Base-by-base conservation (phyloP, 1,140 invertebrate genomes). In the Drosophila busckii region DNA sequence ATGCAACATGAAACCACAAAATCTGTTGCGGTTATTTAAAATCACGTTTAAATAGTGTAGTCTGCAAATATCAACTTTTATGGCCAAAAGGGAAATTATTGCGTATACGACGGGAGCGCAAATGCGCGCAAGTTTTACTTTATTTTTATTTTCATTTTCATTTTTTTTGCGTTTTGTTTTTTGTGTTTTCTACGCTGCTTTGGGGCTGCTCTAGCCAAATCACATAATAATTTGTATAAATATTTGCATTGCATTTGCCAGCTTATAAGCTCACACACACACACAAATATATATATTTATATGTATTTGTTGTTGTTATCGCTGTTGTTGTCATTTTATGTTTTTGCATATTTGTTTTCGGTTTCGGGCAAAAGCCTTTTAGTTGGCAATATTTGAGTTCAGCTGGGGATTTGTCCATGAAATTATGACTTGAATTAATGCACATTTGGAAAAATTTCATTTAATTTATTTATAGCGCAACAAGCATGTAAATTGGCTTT, bases 1-100 rank as follows among this genome's bases (percentile, higher is more conserved):
- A 75, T 75, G 64, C 70, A 64, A 75, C 70, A 75, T 75, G 32
- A 76, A 76, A 70, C 70, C 70, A 76, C 70, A 76, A 76, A 76
- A 76, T 76, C 70, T 76, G 70, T 76, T 76, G 70, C 44, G 70
- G 70, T 76, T 76, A 76, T 70, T 76, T 76, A 76, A 75, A 75
- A 75, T 75, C 70, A 75, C 70, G 70, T 76, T 75, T 75, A 75
- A 75, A 75, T 76, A 55, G 70, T 76, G 60, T 42, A 49, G 46
- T 34, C 25, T 41, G 53, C n/a, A 53, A 75, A 65, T 70, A 69
- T 76, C 50, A 75, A 75, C 70, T 75, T 75, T 75, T 75, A 75
- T 75, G 70, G 52, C 45, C 70, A 66, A 73, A 75, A 69, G 70
- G 70, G 67, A 75, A 75, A 75, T 75, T 45, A 68, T 75, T 68